Evolutionary conservation across 2,797 vertebrate genomes (phyloP), one percentile per base, ranked within the genome.

Genomic region (Premnoplex brunnescens): DNA sequence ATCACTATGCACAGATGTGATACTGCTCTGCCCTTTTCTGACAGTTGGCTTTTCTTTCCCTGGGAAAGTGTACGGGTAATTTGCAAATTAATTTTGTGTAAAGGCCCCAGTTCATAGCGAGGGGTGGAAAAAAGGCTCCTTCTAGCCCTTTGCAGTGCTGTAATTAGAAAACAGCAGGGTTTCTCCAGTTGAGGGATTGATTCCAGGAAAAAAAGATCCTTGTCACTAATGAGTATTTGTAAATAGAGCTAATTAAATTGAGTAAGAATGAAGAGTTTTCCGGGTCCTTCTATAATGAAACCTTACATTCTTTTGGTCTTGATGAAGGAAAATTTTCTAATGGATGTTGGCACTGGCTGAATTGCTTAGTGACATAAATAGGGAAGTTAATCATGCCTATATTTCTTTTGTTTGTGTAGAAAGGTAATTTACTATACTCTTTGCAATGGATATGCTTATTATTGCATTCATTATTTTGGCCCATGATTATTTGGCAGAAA

Each of bases 181-280:
- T 72, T 94, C 90, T 95, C 66, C 95, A 96, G 82, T 28, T 91
- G 75, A 94, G 74, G 64, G 85, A 49, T 48, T 88, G 89, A 93
- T 85, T 80, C 74, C 60, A 92, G 67, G 67, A 12, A 72, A 72
- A 55, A 52, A 93, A 93, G 63, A 79, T 90, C 44, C 82, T 90
- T 68, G 78, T 95, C 82, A 14, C 81, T 95, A 92, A 95, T 64
- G 85, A 96, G 85, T 75, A 58, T 91, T 97, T 93, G 56, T 94
- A 95, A 90, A 90, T 64, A 80, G 58, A 97, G 92, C 91, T 96
- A 95, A 97, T 98, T 97, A 97, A 97, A 94, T 64, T 72, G 92
- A 71, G n/a, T 72, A 67, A 80, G 66, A 92, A 58, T 72, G 27
- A 81, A 81, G 80, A 79, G 64, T 91, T 87, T 96, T 93, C 94